Conservation (phyloP, 2,888 invertebrate genomes). For the Trissolcus japonicus region DNA sequence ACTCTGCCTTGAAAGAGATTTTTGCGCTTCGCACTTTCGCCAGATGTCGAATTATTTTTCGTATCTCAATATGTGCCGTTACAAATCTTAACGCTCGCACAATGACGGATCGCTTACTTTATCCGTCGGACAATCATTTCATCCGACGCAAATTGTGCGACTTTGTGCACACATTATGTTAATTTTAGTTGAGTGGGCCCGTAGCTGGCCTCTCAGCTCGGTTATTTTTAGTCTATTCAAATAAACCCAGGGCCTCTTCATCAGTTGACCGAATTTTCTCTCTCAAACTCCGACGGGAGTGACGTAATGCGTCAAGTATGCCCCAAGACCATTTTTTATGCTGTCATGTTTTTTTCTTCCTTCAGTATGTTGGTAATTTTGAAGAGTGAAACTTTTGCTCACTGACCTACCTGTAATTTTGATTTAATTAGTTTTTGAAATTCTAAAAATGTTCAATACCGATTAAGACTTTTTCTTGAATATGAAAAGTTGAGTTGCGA, state of each 20-base stretch:
- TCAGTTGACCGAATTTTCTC: conserved; percentile 28
- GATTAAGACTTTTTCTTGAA: neutral
- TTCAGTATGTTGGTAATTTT: conserved; percentile 6
- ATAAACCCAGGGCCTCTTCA: conserved; percentile 9
- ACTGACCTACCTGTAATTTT: conserved; percentile 48
- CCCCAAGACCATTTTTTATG: conserved; percentile 25
- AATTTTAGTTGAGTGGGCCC: conserved; percentile 16
- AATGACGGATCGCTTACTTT: conserved; percentile 44
- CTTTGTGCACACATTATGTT: conserved; percentile 15
- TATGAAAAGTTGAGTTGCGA: too few relatives aligned
- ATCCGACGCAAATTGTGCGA: conserved; percentile 8
- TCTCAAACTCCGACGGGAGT: conserved; percentile 6
- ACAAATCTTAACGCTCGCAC: conserved; percentile 27
- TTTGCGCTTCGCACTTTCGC: conserved; percentile 36
- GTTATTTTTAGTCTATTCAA: conserved; percentile 39
- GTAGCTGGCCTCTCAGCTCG: conserved; percentile 6
- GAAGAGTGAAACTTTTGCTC: conserved; percentile 20
- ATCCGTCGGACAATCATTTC: conserved; percentile 26
- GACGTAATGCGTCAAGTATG: conserved; percentile 33
- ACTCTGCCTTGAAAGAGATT: conserved; percentile 20
- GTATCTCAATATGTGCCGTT: conserved; percentile 30
- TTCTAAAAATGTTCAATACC: neutral
- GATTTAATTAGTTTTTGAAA: neutral
- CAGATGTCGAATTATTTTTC: conserved; percentile 23
- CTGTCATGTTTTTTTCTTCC: conserved; percentile 20